These are phyloP conservation scores for Leptobrachium leishanense DNA, from an alignment of 2,113 vertebrate genomes.

Conservation along the genomic window DNA sequence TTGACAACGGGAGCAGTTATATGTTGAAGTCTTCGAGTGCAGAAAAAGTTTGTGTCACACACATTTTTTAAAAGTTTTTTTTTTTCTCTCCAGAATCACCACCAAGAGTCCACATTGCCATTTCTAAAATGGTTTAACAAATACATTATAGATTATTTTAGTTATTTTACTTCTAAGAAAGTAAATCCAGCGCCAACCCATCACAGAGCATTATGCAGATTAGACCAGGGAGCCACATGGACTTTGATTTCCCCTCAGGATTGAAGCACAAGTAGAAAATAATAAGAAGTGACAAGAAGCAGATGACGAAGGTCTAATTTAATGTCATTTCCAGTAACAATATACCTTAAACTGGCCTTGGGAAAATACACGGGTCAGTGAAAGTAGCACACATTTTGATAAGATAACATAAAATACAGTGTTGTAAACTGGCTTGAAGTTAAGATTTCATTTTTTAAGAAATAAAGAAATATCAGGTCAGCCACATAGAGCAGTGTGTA, in stretches of 20 bases:
- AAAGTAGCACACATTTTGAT: slow-evolving; percentile 1
- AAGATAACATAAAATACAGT: background rate
- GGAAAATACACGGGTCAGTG: slow-evolving; percentile 62
- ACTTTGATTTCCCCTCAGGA: slow-evolving; percentile 77
- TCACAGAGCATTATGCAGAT: slow-evolving; percentile 74
- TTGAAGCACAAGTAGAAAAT: slow-evolving; percentile 72
- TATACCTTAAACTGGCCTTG: slow-evolving; percentile 66
- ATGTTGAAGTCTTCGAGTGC: too few species aligned
- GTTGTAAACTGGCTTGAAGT: slow-evolving; percentile 6
- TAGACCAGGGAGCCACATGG: slow-evolving; percentile 64
- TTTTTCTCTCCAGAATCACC: too few species aligned
- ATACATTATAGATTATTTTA: background rate
- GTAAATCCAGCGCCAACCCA: slow-evolving; percentile 61
- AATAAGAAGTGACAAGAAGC: slow-evolving; percentile 82
- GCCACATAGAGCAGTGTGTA: too few species aligned
- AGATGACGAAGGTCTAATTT: slow-evolving; percentile 75
- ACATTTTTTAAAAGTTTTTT: too few species aligned
- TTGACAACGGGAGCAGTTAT: too few species aligned
- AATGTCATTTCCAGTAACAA: slow-evolving; percentile 74
- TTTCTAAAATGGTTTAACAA: background rate
- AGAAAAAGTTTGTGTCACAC: too few species aligned
- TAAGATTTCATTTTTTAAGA: background rate
- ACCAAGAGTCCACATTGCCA: too few species aligned
- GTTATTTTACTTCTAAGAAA: slow-evolving; percentile 47
- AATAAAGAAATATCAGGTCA: background rate